Evolutionary conservation across 2,888 invertebrate genomes (phyloP), one percentile per base, ranked within the genome.

Genomic region (Tachina grossa): DNA sequence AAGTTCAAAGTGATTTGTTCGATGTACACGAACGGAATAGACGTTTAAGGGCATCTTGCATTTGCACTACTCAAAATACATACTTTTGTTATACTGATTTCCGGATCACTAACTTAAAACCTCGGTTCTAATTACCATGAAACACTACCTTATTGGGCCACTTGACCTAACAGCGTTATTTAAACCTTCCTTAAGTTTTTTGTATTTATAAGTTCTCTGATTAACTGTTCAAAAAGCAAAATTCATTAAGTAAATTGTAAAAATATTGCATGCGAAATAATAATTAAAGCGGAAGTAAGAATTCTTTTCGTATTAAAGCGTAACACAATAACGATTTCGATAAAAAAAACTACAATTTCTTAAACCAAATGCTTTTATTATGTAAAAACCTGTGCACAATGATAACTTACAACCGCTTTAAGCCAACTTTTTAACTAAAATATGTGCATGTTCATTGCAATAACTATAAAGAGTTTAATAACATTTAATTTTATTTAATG

Each of bases 241-340:
- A 69, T 10, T 55, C 55, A 57, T 45, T 45, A 31, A 55, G 9
- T 13, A 31, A 22, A 49, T n/a, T 31, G 1, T 66, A 14, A 22
- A 31, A 6, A 49, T n/a, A 47, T 66, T 31, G n/a, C n/a, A 47
- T 47, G 47, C 6, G 47, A n/a, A 49, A 49, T 31, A 66, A 31
- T 66, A 14, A 45, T 53, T 45, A 9, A 51, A 78, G 63, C 78
- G 78, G 78, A 78, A 78, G 61, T 71, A 63, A 8, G 41, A 65
- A 49, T 49, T 49, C n/a, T 43, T 31, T 2, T 31, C 31, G 31
- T 6, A 31, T 19, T 22, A 69, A 69, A 16, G 53, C 61, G 78
- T 71, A 71, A 78, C 63, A 43, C 22, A 63, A 79, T 79, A 79
- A 51, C 19, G 69, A 68, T 69, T 69, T 49, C 55, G 65, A 75